phyloP scores from a whole-genome alignment of 2,797 vertebrate genomes.

The Psittacula derbiana region DNA sequence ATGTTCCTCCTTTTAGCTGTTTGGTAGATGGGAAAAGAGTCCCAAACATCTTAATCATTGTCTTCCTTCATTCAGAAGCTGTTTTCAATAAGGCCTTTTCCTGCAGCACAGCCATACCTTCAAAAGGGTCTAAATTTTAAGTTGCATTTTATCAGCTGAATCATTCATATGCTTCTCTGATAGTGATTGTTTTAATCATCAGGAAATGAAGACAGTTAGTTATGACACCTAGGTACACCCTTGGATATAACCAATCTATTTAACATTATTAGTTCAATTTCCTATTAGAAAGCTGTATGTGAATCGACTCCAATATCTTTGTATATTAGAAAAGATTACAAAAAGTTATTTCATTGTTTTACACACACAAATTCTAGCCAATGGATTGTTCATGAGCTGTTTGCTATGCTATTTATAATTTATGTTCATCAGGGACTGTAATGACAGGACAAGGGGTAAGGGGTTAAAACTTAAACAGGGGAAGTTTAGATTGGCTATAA shows the following conservation, averaged over 20 bases:
- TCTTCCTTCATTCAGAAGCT: neutral
- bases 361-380: neutral
- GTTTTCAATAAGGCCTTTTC: neutral
- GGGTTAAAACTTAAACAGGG: too few relatives aligned
- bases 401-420: neutral
- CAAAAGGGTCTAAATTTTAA: neutral
- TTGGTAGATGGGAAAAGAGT: neutral
- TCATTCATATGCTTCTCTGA: neutral
- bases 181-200: neutral
- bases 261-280: neutral
- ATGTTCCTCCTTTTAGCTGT: neutral
- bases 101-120: neutral
- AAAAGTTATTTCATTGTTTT: neutral
- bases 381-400: neutral
- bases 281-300: neutral
- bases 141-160: neutral
- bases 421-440: too few relatives aligned
- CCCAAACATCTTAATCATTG: neutral
- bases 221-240: neutral
- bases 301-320: neutral
- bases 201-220: neutral
- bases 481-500: too few relatives aligned
- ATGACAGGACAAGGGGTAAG: too few relatives aligned
- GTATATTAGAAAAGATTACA: neutral
- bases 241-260: neutral